phyloP scores from a whole-genome alignment of 2,113 vertebrate genomes.

The Xerus inauris region DNA sequence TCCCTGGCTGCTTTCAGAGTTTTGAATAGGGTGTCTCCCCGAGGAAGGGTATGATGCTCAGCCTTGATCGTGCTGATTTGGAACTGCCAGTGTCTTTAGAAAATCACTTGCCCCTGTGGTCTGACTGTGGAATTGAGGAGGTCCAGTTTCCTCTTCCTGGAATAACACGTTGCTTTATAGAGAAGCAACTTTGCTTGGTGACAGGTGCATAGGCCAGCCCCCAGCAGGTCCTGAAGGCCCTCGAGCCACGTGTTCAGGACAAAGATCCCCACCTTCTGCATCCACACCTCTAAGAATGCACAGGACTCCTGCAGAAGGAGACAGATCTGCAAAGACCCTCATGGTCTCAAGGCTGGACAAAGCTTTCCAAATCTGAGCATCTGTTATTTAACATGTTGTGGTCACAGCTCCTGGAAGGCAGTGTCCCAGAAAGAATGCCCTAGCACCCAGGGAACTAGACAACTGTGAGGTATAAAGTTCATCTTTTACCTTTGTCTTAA shows the following conservation, averaged over 20 bases:
- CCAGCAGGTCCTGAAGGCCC: neutral
- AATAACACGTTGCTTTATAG: neutral
- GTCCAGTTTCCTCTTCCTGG: constrained; percentile 2
- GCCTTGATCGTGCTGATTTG: constrained; percentile 1
- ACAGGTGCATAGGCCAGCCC: neutral
- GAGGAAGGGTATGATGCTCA: constrained; percentile 12
- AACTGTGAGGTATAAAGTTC: neutral
- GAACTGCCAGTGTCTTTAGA: constrained; percentile 34
- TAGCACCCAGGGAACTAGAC: neutral
- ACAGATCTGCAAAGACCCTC: neutral
- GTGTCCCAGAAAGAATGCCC: neutral
- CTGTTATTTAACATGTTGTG: neutral
- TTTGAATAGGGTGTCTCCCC: constrained; percentile 39
- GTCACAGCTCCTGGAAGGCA: neutral
- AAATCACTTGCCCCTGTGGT: constrained; percentile 9
- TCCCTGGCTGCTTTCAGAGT: constrained; percentile 13
- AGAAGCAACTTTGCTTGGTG: neutral
- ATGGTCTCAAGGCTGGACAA: neutral
- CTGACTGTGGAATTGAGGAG: neutral
- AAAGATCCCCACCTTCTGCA: neutral
- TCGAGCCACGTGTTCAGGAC: too few species aligned
- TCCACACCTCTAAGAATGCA: neutral
- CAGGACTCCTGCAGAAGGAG: neutral
- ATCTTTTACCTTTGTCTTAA: neutral
- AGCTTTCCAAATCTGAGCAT: neutral